Evolutionary conservation across 2,888 invertebrate species (phyloP).

Genomic region (Adineta ricciae): DNA sequence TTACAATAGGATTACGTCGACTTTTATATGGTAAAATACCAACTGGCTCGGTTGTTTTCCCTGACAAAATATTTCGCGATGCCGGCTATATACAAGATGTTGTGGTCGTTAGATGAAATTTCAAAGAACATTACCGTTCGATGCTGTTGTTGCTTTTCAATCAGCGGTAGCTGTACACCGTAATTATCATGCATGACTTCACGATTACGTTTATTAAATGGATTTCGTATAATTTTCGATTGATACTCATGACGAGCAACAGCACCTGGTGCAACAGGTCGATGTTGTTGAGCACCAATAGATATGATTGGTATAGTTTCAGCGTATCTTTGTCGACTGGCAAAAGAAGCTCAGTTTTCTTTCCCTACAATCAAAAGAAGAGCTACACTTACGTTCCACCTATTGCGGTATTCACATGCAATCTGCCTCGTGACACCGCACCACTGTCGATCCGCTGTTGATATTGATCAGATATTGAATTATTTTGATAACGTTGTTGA

Average conservation of each 20-base stretch:
- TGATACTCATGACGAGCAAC: conserved; percentile 23
- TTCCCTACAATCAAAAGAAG: no score
- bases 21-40: background rate
- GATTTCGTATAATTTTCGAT: conserved; percentile 39
- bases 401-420: background rate
- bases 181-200: conserved; percentile 43
- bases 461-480: background rate
- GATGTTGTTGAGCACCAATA: conserved; percentile 39
- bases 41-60: background rate
- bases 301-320: background rate
- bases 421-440: background rate
- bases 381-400: background rate
- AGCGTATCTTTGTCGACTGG: background rate
- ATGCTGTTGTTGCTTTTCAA: conserved; percentile 37
- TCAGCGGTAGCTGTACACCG: conserved; percentile 47
- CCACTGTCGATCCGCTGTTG: background rate
- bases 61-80: background rate
- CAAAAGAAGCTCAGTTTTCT: background rate
- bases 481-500: background rate
- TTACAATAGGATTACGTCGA: background rate
- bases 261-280: conserved; percentile 36
- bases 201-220: conserved; percentile 44
- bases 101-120: background rate
- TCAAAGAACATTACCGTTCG: conserved; percentile 34
- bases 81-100: background rate